Evolutionary conservation across 2,888 invertebrate species (phyloP).

Genomic region (Andrena hattorfiana): DNA sequence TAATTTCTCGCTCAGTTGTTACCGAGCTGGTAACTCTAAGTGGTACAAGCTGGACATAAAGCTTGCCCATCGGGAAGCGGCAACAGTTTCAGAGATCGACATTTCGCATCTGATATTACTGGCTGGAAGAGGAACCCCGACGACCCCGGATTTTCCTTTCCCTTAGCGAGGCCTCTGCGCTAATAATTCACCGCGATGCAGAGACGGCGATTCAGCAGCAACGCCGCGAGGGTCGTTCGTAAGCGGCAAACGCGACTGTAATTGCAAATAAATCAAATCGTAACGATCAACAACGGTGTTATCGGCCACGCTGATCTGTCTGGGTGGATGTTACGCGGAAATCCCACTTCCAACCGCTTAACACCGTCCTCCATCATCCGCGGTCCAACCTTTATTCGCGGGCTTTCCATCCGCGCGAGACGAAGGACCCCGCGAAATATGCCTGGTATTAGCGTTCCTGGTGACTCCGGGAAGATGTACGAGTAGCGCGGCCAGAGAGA

Average conservation of each 20-base stretch:
- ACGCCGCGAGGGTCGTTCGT: constrained; percentile 43
- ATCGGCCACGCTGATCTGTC: constrained; percentile 56
- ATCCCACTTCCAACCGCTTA: constrained; percentile 51
- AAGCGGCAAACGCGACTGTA: constrained; percentile 66
- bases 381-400: constrained; percentile 25
- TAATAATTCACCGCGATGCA: constrained; percentile 74
- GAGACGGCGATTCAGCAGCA: constrained; percentile 38
- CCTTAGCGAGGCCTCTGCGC: constrained; percentile 30
- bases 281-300: constrained; percentile 79
- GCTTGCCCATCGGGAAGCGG: background rate
- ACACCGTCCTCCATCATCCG: constrained; percentile 41
- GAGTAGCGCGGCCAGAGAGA: background rate
- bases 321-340: constrained; percentile 58
- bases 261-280: constrained; percentile 83
- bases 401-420: constrained; percentile 14
- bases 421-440: constrained; percentile 29
- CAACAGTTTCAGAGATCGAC: background rate
- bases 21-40: background rate
- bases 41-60: background rate
- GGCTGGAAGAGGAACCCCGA: background rate
- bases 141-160: constrained; percentile 22
- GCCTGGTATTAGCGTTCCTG: constrained; percentile 30
- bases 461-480: constrained; percentile 6
- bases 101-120: background rate
- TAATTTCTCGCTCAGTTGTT: background rate